Evolutionary conservation across 2,888 invertebrate genomes (phyloP).

Genomic region (Standfussiana lucernea): DNA sequence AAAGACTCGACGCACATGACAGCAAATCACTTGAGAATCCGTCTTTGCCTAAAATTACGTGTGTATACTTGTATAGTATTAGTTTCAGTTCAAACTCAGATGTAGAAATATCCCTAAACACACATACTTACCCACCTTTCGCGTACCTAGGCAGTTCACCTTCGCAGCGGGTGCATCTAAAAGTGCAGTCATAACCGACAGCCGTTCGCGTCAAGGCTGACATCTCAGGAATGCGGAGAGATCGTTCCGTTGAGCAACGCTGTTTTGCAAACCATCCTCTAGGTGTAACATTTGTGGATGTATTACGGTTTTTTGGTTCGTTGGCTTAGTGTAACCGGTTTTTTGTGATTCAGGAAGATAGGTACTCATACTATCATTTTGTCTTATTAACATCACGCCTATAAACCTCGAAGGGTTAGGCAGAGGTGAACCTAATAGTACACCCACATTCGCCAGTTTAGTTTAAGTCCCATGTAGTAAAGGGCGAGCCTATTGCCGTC

Average conservation of each 20-base stretch:
- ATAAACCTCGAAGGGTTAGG: too few relatives aligned
- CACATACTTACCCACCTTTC: conserved; percentile 30
- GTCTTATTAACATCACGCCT: too few relatives aligned
- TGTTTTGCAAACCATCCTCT: conserved; percentile 65
- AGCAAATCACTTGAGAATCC: background rate
- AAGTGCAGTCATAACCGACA: conserved; percentile 64
- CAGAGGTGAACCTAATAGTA: too few relatives aligned
- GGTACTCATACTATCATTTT: too few relatives aligned
- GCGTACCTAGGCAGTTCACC: conserved; percentile 56
- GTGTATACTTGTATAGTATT: background rate
- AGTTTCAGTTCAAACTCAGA: conserved; percentile 3
- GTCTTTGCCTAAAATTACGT: background rate
- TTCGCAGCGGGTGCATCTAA: conserved; percentile 60
- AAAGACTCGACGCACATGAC: background rate
- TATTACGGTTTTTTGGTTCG: conserved; percentile 21
- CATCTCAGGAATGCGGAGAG: conserved; percentile 68
- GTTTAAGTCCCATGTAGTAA: too few relatives aligned
- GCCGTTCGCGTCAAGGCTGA: conserved; percentile 67
- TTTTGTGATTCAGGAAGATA: background rate
- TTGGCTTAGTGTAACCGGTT: background rate
- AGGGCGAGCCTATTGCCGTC: too few relatives aligned
- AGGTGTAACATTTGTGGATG: conserved; percentile 41
- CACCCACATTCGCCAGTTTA: too few relatives aligned
- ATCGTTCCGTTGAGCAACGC: conserved; percentile 66
- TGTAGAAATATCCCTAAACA: conserved; percentile 42